Conservation (phyloP, 2,888 invertebrate genomes). For the Drosophila fulvimacula region DNA sequence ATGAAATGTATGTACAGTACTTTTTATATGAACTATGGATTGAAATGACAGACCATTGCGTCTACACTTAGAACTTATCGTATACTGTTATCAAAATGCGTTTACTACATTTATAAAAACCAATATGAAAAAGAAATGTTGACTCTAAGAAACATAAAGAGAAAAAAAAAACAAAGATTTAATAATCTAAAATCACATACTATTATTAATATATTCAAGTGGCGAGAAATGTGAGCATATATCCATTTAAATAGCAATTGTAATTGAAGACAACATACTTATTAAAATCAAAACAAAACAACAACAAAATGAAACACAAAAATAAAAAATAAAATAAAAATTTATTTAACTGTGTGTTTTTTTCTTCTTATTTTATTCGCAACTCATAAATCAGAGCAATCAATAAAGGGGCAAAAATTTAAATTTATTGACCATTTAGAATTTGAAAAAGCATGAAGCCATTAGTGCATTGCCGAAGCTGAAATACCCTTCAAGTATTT, state of each 20-base stretch:
- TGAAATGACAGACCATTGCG: slow-evolving; percentile 22
- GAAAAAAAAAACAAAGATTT: slow-evolving; percentile 8
- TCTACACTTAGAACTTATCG: slow-evolving; percentile 55
- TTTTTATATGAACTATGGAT: slow-evolving; percentile 47
- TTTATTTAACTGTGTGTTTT: slow-evolving; percentile 18
- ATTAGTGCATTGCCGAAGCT: not conserved
- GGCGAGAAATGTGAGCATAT: slow-evolving; percentile 68
- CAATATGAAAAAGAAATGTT: slow-evolving; percentile 29
- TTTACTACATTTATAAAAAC: slow-evolving; percentile 78
- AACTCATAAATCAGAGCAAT: slow-evolving; percentile 41
- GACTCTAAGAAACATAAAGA: slow-evolving; percentile 2
- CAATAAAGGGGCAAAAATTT: slow-evolving; percentile 61
- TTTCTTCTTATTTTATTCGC: slow-evolving; percentile 1
- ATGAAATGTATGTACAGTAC: slow-evolving; percentile 65
- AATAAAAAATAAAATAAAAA: slow-evolving; percentile 56
- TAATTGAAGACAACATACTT: slow-evolving; percentile 70
- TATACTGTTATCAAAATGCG: slow-evolving; percentile 76
- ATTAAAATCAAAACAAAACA: slow-evolving; percentile 42
- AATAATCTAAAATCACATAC: slow-evolving; percentile 22
- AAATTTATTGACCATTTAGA: slow-evolving; percentile 52
- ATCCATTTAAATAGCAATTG: slow-evolving; percentile 77
- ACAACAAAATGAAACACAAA: slow-evolving; percentile 49
- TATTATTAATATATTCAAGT: slow-evolving; percentile 57
- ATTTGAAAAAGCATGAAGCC: not conserved
- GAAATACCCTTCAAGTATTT: slow-evolving; percentile 15